Evolutionary conservation across 2,888 invertebrate genomes (phyloP).

Genomic region (Allolobophora icterica): DNA sequence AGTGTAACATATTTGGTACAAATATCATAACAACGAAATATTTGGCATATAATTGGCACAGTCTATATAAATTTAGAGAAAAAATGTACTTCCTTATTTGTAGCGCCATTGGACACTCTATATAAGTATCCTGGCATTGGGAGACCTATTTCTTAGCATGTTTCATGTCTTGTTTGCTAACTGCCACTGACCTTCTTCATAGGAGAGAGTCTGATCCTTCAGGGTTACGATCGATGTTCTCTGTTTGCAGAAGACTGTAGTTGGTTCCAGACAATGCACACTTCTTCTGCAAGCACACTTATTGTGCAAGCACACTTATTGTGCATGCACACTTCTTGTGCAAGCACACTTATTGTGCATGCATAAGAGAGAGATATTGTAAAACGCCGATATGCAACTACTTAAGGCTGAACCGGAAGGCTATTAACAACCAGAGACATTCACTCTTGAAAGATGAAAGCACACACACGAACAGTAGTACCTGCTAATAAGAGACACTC

Average conservation of each 20-base stretch:
- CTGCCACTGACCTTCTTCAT: not conserved
- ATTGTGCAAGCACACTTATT: too few relatives aligned
- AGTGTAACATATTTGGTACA: too few relatives aligned
- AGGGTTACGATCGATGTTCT: slow-evolving; percentile 9
- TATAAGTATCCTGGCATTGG: not conserved
- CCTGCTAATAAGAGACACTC: not conserved
- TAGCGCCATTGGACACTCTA: not conserved
- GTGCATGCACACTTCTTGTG: not conserved
- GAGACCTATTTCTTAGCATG: not conserved
- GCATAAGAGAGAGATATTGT: not conserved
- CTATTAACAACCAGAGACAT: not conserved
- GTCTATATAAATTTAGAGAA: not conserved
- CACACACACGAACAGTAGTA: not conserved
- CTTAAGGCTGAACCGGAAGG: not conserved
- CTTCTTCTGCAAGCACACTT: not conserved
- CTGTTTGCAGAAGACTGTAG: not conserved
- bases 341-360: too few relatives aligned
- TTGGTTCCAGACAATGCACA: too few relatives aligned
- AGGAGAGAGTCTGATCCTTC: not conserved
- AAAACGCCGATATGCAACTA: not conserved
- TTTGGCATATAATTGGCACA: not conserved
- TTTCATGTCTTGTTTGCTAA: not conserved
- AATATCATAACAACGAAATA: too few relatives aligned
- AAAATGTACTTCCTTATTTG: not conserved
- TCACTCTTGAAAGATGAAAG: slow-evolving; percentile 17